Base-by-base conservation (phyloP, 2,888 invertebrate genomes). In the Thymelicus acteon region DNA sequence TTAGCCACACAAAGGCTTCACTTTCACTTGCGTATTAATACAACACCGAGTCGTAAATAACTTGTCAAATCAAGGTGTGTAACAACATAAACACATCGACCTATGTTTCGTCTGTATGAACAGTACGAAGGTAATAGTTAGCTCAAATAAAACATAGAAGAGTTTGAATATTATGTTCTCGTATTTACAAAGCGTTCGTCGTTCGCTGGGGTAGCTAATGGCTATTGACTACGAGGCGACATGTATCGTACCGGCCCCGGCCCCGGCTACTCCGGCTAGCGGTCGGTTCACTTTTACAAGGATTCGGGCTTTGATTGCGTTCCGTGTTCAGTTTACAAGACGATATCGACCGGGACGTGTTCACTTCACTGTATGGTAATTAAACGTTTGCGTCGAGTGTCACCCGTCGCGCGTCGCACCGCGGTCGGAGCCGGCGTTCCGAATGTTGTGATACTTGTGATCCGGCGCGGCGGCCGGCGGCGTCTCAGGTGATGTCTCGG, bases 291-390 rank as follows among this genome's bases (percentile, higher is more conserved):
- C 66, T 57, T 67, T 61, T 71, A 72, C 76, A 79, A 79, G 79
- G 79, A 78, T 73, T 78, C 77, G 74, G 76, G 76, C 75, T 79
- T 78, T 76, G 79, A 78, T 79, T 78, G 78, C 77, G 77, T 78
- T 77, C 75, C 72, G 75, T 74, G 76, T 76, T 75, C 78, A 78
- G 76, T 77, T 78, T 75, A 75, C 75, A 73, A 73, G 72, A 68
- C 63, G 75, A 44, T 67, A 71, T 73, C 60, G 75, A 75, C 75
- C 74, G 74, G 74, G 74, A 74, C 74, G 60, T 60, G 49, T 67
- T 60, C 47, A 44, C 24, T 44, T 10, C 47, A 68, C 44, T 60
- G 40, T 54, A 68, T 61, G 62, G 57, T 57, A 62, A 61, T 62
- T 44, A 48, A 54, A 62, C 37, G 62, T 68, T 68, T 54, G 52